Evolutionary conservation across 2,113 vertebrate species (phyloP).

Genomic region (Aramus guarauna): DNA sequence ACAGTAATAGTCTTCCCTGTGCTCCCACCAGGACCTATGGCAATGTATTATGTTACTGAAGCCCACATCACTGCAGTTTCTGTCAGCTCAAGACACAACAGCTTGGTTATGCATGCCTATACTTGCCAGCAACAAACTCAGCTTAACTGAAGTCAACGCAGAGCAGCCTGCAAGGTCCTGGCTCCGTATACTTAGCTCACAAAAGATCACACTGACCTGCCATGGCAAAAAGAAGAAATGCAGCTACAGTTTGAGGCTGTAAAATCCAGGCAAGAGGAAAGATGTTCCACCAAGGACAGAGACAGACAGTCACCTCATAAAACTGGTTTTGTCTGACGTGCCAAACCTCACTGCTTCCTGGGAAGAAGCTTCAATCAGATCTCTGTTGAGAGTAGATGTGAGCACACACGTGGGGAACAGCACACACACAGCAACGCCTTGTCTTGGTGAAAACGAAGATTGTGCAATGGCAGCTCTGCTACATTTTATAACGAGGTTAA

Average conservation of each 20-base stretch:
- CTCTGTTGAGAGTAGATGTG: background rate
- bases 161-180: background rate
- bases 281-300: slow-evolving; percentile 1
- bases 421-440: background rate
- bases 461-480: background rate
- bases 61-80: background rate
- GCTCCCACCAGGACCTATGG: background rate
- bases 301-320: slow-evolving; percentile 12
- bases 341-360: slow-evolving; percentile 41
- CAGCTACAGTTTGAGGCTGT: background rate
- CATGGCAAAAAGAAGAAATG: background rate
- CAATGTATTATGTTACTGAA: background rate
- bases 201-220: background rate
- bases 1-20: background rate
- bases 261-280: slow-evolving; percentile 2
- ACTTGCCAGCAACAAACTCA: background rate
- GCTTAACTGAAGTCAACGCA: background rate
- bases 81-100: background rate
- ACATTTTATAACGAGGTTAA: background rate
- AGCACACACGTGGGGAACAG: background rate
- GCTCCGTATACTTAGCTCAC: background rate
- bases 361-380: background rate
- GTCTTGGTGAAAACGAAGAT: background rate
- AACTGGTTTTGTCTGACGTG: background rate
- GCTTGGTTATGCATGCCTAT: background rate